phyloP scores from a whole-genome alignment of 2,113 vertebrate species.

The Mustelus asterias region DNA sequence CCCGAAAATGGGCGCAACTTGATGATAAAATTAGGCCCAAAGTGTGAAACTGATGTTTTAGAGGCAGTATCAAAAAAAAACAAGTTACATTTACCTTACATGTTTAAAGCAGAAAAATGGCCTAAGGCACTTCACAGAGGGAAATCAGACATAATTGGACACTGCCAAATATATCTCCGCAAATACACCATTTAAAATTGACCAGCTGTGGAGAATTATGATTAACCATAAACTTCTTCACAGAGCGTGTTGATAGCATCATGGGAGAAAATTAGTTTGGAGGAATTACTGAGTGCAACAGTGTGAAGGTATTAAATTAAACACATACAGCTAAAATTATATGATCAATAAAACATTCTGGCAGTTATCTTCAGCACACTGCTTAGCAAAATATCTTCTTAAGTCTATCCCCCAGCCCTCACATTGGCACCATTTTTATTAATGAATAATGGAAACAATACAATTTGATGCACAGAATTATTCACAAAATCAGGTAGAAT shows the following conservation, averaged over 20 bases:
- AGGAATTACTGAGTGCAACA: background rate
- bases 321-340: background rate
- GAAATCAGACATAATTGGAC: background rate
- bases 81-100: background rate
- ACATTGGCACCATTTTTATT: background rate
- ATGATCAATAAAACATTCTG: conserved; percentile 10
- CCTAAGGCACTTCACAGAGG: background rate
- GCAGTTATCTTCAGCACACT: background rate
- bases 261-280: background rate
- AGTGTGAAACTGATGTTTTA: background rate
- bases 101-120: background rate
- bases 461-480: background rate
- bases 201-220: background rate
- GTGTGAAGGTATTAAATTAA: background rate
- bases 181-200: background rate
- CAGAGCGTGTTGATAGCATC: background rate
- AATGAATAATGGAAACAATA: background rate
- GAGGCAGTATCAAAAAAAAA: background rate
- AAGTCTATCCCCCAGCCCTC: background rate
- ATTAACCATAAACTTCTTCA: background rate
- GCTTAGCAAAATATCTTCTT: background rate
- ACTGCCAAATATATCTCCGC: background rate
- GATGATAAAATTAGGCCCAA: too few relatives aligned
- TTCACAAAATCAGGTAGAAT: background rate
- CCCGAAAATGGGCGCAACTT: too few relatives aligned